A percentile compares a stretch with the other conserved stretches of the same genome.
These are phyloP conservation scores for Chymomyza fuscimana DNA, from an alignment of 2,888 invertebrate genomes.

Conservation along the genomic window DNA sequence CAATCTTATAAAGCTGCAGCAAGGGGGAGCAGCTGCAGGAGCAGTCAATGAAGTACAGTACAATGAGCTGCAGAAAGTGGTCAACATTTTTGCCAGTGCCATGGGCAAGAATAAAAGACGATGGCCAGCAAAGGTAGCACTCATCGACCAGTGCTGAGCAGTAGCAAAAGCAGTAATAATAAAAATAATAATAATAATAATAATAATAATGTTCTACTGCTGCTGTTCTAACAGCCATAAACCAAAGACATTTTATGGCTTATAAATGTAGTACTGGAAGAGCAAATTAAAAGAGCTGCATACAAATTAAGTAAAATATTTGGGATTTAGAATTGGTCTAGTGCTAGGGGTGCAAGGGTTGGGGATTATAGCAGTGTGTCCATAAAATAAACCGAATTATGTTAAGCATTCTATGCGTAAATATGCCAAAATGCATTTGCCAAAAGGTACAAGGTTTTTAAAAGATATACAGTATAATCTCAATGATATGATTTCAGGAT, in stretches of 20 bases:
- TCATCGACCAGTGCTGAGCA: constrained; percentile 44
- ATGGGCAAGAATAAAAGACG: constrained; percentile 69
- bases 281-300: constrained; percentile 45
- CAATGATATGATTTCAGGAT: background rate
- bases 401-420: background rate
- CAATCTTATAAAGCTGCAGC: background rate
- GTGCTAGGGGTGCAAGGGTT: background rate
- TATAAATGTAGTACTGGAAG: constrained; percentile 48
- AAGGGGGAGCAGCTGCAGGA: background rate
- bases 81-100: constrained; percentile 70
- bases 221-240: constrained; percentile 50
- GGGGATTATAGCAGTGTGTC: background rate
- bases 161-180: constrained; percentile 6
- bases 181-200: constrained; percentile 51
- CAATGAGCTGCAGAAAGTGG: constrained; percentile 64
- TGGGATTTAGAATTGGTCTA: constrained; percentile 18
- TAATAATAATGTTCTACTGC: constrained; percentile 3
- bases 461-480: background rate
- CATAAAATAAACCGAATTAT: background rate
- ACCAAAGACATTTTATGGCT: constrained; percentile 60
- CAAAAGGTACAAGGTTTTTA: background rate
- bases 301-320: constrained; percentile 43
- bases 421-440: background rate
- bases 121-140: constrained; percentile 56
- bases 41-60: background rate